Evolutionary conservation across 2,113 vertebrate genomes (phyloP).

Genomic region (Craseonycteris thonglongyai): DNA sequence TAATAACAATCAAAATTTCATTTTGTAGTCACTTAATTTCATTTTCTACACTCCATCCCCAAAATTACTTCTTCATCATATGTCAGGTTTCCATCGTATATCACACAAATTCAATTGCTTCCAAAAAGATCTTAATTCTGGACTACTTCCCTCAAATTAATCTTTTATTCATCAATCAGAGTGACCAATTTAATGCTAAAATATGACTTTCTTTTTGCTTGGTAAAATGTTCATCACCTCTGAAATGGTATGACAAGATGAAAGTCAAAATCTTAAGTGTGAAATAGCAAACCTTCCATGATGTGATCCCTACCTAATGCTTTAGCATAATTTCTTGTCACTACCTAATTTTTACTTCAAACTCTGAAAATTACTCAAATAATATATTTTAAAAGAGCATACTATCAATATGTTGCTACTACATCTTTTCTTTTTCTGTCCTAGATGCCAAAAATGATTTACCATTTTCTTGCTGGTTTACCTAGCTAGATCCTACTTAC

Average conservation of each 20-base stretch:
- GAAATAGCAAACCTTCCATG: neutral
- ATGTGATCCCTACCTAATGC: neutral
- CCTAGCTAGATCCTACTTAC: neutral
- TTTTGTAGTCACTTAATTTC: neutral
- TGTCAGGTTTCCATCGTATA: neutral
- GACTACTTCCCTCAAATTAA: neutral
- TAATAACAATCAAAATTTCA: neutral
- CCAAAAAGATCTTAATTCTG: neutral
- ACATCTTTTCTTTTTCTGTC: neutral
- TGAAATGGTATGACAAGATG: neutral
- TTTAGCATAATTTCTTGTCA: neutral
- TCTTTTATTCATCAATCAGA: neutral
- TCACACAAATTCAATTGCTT: neutral
- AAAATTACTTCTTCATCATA: neutral
- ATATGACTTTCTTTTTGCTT: neutral
- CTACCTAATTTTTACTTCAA: neutral
- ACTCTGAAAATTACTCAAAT: neutral
- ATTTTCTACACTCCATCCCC: neutral
- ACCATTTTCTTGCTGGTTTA: neutral
- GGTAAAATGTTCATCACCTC: neutral
- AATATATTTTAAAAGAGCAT: neutral
- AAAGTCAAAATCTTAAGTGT: neutral
- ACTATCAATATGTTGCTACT: neutral
- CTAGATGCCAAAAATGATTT: neutral
- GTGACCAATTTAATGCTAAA: neutral